These are phyloP conservation scores for Artibeus lituratus DNA, from an alignment of 2,797 vertebrate genomes.

Conservation along the genomic window DNA sequence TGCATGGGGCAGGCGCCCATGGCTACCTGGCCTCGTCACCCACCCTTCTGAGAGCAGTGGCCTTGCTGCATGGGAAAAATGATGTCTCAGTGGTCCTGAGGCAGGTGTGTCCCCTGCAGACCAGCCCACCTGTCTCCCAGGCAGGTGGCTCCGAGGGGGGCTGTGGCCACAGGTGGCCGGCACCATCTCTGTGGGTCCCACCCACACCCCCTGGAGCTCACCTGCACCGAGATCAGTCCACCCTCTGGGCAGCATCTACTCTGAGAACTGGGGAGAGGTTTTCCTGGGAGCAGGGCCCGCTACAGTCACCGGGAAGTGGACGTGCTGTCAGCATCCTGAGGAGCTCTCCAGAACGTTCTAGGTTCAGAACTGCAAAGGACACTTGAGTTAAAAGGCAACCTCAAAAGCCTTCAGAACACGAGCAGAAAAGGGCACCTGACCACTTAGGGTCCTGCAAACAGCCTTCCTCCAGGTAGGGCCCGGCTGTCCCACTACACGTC, in stretches of 20 bases:
- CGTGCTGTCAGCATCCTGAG: conserved; percentile 41
- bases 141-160: neutral
- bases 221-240: neutral
- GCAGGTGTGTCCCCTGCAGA: neutral
- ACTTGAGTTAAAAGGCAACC: neutral
- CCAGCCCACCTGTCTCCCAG: neutral
- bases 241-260: conserved; percentile 54
- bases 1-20: neutral
- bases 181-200: fast-evolving
- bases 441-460: fast-evolving
- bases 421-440: neutral
- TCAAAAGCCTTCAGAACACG: neutral
- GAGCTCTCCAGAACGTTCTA: conserved; percentile 75
- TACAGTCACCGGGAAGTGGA: conserved; percentile 63
- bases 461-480: too few relatives aligned
- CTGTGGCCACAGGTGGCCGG: neutral
- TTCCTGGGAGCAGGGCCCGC: conserved; percentile 70
- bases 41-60: neutral
- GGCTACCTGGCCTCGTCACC: neutral
- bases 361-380: conserved; percentile 72
- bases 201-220: neutral
- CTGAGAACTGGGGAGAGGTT: too few relatives aligned
- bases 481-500: neutral
- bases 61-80: neutral
- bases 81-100: neutral